These are phyloP conservation scores for Phortica okadai DNA, from an alignment of 2,888 invertebrate genomes.

Conservation along the genomic window DNA sequence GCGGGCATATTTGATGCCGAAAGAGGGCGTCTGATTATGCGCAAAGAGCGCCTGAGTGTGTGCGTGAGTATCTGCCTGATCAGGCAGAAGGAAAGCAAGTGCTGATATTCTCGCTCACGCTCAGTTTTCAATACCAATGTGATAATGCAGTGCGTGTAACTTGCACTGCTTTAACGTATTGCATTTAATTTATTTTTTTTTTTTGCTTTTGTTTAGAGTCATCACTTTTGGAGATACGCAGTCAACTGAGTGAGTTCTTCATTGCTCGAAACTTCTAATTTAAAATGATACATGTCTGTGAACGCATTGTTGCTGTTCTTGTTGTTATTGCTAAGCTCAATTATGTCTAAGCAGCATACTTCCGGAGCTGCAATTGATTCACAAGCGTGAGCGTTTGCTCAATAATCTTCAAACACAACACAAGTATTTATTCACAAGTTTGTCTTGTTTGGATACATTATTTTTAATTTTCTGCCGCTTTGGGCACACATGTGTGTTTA, in stretches of 20 bases:
- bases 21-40: not conserved
- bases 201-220: not conserved
- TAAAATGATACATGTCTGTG: not conserved
- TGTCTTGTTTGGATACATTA: not conserved
- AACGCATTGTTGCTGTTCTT: no score
- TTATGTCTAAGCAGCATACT: constrained; percentile 4
- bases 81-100: not conserved
- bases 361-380: constrained; percentile 10
- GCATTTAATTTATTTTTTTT: constrained; percentile 1
- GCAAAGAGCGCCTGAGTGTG: not conserved
- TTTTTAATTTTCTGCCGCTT: not conserved
- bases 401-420: not conserved
- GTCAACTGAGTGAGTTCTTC: not conserved
- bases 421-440: not conserved
- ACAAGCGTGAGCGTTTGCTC: no score
- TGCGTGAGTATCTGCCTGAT: no score
- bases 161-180: not conserved
- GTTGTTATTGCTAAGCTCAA: not conserved
- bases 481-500: not conserved
- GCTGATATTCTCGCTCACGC: not conserved
- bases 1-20: not conserved
- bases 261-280: not conserved
- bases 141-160: constrained; percentile 14
- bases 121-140: not conserved
- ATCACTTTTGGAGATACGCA: not conserved